A percentile compares a stretch with the other conserved stretches of the same genome.
Conservation (phyloP, 2,888 invertebrate species). For the Pristionchus exspectatus region DNA sequence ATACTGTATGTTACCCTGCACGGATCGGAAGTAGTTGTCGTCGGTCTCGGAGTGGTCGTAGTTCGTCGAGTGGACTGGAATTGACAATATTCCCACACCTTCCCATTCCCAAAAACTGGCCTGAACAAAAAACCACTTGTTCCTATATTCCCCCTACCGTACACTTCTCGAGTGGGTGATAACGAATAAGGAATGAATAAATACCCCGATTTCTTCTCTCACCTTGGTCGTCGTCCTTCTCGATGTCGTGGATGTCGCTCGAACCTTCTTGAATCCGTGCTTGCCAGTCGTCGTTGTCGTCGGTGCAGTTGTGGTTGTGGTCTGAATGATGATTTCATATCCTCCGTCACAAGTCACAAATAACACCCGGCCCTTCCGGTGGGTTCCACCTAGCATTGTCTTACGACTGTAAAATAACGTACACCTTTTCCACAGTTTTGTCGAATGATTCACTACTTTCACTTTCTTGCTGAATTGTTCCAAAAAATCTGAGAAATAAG, state of each 20-base stretch:
- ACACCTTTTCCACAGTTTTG: no score
- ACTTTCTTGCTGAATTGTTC: no score
- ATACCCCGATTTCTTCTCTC: neutral
- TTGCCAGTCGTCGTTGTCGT: conserved; percentile 65
- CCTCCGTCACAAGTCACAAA: no score
- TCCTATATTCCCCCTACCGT: no score
- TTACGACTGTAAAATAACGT: no score
- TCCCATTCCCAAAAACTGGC: no score
- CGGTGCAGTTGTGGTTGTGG: conserved; percentile 59
- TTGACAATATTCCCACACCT: neutral
- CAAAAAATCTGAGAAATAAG: no score
- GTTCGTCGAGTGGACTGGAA: conserved; percentile 48
- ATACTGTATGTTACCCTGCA: conserved; percentile 58
- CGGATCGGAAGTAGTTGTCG: conserved; percentile 61
- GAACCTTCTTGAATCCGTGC: conserved; percentile 57
- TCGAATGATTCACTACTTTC: no score
- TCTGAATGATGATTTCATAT: conserved; percentile 56
- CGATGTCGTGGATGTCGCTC: conserved; percentile 53
- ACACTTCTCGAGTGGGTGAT: no score
- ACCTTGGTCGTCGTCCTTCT: conserved; percentile 57
- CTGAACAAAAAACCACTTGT: no score
- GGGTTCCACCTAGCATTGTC: no score
- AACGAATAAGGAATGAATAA: neutral
- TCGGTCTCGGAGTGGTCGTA: conserved; percentile 62
- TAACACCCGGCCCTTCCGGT: no score